Evolutionary conservation across 2,797 vertebrate genomes (phyloP).

Genomic region (Sorex maritimensis): DNA sequence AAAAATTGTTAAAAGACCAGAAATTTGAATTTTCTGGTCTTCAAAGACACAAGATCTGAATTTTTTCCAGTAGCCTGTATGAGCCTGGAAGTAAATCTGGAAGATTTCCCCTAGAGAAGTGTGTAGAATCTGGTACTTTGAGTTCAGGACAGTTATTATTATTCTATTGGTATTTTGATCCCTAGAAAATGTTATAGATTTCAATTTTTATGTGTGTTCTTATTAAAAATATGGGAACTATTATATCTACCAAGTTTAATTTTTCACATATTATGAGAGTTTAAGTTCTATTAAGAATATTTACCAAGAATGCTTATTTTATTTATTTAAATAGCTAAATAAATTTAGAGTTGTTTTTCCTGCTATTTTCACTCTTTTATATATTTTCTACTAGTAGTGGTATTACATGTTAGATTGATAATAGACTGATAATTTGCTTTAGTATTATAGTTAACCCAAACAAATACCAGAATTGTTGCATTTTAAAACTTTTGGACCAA

Average conservation of each 20-base stretch:
- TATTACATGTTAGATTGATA: neutral
- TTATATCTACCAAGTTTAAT: neutral
- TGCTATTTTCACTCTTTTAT: slow-evolving; percentile 1
- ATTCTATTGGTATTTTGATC: slow-evolving; percentile 45
- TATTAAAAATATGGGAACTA: neutral
- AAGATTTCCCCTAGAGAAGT: too few relatives aligned
- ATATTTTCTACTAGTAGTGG: slow-evolving; percentile 11
- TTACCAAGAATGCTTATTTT: neutral
- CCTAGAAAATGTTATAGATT: slow-evolving; percentile 8
- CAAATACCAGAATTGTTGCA: neutral
- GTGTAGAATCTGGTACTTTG: neutral
- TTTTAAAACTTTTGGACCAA: neutral
- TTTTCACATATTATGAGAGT: neutral
- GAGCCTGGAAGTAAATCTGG: neutral
- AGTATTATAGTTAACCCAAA: neutral
- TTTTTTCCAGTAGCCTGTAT: neutral
- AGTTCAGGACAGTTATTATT: neutral
- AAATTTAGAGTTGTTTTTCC: slow-evolving; percentile 1
- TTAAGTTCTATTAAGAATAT: neutral
- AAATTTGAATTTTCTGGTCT: too few relatives aligned
- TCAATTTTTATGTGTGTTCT: neutral
- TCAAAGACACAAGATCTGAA: neutral
- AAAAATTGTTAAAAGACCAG: neutral
- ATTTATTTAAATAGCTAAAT: slow-evolving; percentile 24
- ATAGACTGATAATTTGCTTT: slow-evolving; percentile 28